A percentile compares a stretch with the other conserved stretches of the same genome.
Evolutionary conservation across 2,113 vertebrate species (phyloP).

Genomic region (Phainopepla nitens): DNA sequence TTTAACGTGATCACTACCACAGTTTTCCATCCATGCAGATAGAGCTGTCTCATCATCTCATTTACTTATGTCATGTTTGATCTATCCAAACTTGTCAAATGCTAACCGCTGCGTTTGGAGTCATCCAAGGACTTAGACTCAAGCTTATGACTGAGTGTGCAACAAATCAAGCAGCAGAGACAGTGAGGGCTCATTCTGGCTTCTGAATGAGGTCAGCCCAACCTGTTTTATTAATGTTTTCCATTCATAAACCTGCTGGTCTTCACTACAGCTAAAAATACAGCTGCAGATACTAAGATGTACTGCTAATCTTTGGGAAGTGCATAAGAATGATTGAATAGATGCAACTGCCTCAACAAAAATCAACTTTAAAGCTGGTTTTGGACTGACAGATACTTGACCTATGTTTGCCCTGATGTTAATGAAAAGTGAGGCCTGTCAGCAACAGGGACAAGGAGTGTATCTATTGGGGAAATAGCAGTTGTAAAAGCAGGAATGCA

Average conservation of each 20-base stretch:
- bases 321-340: not conserved
- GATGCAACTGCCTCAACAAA: not conserved
- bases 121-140: not conserved
- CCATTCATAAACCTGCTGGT: not conserved
- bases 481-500: not conserved
- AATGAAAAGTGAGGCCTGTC: not conserved
- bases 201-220: not conserved
- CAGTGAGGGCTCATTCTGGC: accelerated
- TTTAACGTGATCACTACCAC: accelerated
- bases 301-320: not conserved
- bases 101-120: not conserved
- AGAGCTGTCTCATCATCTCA: not conserved
- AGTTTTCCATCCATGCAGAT: not conserved
- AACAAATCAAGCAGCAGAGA: not conserved
- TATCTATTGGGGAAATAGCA: not conserved
- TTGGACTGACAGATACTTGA: not conserved
- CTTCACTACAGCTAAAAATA: not conserved
- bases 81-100: not conserved
- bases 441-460: accelerated
- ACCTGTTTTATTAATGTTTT: not conserved
- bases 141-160: not conserved
- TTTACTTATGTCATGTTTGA: not conserved
- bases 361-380: not conserved
- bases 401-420: not conserved
- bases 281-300: not conserved